A percentile compares a stretch with the other conserved stretches of the same genome.
phyloP scores from a whole-genome alignment of 2,113 vertebrate species.

The Chamaetylas fuelleborni region DNA sequence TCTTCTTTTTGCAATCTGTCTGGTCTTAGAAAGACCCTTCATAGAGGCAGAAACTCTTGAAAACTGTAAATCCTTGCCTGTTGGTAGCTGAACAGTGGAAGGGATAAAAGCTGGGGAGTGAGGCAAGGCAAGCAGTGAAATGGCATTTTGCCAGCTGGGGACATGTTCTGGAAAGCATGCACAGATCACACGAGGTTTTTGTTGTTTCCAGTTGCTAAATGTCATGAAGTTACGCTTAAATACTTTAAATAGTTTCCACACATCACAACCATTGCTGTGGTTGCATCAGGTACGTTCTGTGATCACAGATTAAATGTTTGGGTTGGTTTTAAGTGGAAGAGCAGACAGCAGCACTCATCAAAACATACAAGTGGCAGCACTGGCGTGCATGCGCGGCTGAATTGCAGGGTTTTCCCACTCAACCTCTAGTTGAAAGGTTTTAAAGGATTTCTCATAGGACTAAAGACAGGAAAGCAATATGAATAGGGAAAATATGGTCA shows the following conservation, averaged over 20 bases:
- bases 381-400: background rate
- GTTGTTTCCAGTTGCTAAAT: background rate
- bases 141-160: background rate
- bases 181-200: background rate
- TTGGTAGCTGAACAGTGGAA: background rate
- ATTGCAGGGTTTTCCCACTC: background rate
- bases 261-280: background rate
- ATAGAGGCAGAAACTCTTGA: background rate
- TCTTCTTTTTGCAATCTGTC: background rate
- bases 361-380: background rate
- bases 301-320: background rate
- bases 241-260: background rate
- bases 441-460: background rate
- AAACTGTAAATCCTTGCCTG: background rate
- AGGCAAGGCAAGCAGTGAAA: background rate
- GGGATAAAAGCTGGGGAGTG: background rate
- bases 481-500: background rate
- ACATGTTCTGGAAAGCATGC: background rate
- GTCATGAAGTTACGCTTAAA: background rate
- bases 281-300: background rate
- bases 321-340: background rate
- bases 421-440: background rate
- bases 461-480: background rate
- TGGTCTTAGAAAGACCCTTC: background rate
- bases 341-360: background rate